Percentiles rank a stretch among this genome's conserved stretches.
phyloP scores from a whole-genome alignment of 2,797 vertebrate genomes.

The Sebastes oblongus region DNA sequence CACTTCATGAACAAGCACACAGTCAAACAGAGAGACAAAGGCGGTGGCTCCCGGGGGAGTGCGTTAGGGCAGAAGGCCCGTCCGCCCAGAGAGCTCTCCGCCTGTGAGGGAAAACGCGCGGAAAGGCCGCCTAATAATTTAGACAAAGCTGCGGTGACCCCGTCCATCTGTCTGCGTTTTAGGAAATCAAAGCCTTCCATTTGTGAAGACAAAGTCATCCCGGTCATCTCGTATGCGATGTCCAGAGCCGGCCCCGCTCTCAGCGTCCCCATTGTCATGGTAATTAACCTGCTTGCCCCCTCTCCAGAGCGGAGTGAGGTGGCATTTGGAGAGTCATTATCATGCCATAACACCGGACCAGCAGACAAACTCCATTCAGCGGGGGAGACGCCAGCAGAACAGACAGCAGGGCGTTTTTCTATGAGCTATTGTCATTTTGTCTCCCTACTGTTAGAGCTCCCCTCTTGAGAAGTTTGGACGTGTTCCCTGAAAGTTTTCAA shows the following conservation, averaged over 20 bases:
- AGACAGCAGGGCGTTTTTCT: conserved; percentile 63
- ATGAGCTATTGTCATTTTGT: conserved; percentile 67
- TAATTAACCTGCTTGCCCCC: conserved; percentile 84
- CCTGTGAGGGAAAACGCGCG: conserved; percentile 73
- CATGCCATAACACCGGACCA: conserved; percentile 75
- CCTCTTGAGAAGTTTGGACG: conserved; percentile 60
- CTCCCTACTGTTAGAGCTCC: conserved; percentile 58
- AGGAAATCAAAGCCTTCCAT: conserved; percentile 83
- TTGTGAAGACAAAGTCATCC: conserved; percentile 76
- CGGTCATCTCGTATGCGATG: conserved; percentile 72
- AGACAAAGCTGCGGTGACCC: conserved; percentile 82
- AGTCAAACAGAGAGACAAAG: conserved; percentile 77
- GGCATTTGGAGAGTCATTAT: conserved; percentile 87
- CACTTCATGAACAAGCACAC: conserved; percentile 75
- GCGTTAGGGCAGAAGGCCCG: conserved; percentile 57
- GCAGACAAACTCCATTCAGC: conserved; percentile 74
- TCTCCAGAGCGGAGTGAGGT: conserved; percentile 78
- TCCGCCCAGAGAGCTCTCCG: conserved; percentile 64
- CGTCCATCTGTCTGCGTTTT: conserved; percentile 79
- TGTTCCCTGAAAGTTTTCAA: conserved; percentile 57
- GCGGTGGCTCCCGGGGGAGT: conserved; percentile 50
- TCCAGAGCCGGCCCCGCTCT: conserved; percentile 74
- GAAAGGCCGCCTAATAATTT: conserved; percentile 83
- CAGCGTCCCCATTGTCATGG: conserved; percentile 84
- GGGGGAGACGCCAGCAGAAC: conserved; percentile 42